phyloP scores from a whole-genome alignment of 1,140 invertebrate genomes.

The Lasioglossum albipes region DNA sequence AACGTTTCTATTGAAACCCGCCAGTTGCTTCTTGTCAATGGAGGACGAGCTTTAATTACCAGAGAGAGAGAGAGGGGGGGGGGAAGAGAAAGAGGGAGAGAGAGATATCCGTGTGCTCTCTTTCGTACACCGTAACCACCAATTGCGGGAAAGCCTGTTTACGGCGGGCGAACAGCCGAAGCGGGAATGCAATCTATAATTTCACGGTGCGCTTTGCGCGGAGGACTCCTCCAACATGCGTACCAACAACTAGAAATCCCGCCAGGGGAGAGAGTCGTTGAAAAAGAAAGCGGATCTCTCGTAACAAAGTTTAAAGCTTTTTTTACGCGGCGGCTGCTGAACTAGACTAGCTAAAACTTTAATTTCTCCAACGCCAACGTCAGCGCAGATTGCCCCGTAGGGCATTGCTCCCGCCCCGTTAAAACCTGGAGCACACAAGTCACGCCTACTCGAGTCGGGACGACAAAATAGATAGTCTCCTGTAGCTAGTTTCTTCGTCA shows the following conservation, averaged over 20 bases:
- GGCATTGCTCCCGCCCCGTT: no score
- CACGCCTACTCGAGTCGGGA: no score
- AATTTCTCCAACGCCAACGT: not conserved
- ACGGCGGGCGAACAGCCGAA: not conserved
- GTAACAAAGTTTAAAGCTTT: not conserved
- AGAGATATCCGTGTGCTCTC: not conserved
- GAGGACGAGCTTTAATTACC: constrained; percentile 5
- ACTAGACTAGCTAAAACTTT: not conserved
- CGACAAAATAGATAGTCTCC: no score
- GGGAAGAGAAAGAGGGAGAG: no score
- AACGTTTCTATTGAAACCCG: constrained; percentile 16
- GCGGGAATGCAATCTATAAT: not conserved
- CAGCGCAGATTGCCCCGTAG: no score
- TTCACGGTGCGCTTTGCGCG: not conserved
- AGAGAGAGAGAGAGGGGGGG: no score
- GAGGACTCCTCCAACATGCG: no score
- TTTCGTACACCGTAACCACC: not conserved
- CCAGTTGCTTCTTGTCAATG: constrained; percentile 3
- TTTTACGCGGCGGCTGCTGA: not conserved
- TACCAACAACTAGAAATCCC: not conserved
- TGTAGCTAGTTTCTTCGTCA: no score
- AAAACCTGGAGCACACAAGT: no score
- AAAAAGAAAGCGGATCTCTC: not conserved
- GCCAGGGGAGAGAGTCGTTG: not conserved
- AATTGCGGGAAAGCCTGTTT: not conserved